phyloP scores from a whole-genome alignment of 2,888 invertebrate genomes.

The Drosophila longiperda region DNA sequence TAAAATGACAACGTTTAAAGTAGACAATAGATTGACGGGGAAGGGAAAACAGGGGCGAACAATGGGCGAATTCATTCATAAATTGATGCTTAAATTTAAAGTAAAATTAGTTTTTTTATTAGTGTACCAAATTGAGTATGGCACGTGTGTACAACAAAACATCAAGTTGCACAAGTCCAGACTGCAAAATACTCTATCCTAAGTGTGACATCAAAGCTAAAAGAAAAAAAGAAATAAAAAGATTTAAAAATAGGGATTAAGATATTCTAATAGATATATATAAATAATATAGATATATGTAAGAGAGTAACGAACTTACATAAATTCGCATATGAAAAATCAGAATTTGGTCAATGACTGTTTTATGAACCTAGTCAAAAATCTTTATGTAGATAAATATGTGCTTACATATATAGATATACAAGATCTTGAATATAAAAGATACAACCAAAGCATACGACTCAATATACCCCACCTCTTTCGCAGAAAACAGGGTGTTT shows the following conservation, averaged over 20 bases:
- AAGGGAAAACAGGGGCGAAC: background rate
- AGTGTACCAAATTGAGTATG: constrained; percentile 22
- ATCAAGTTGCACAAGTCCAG: background rate
- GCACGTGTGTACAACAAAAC: constrained; percentile 18
- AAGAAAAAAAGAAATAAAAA: background rate
- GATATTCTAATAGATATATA: no score
- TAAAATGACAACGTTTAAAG: constrained; percentile 25
- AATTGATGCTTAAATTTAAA: constrained; percentile 22
- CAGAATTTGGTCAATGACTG: no score
- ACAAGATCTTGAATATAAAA: background rate
- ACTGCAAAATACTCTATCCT: background rate
- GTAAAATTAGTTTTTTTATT: constrained; percentile 24
- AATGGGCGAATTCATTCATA: background rate
- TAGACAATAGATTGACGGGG: background rate
- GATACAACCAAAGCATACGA: background rate
- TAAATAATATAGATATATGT: background rate
- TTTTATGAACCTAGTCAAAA: no score
- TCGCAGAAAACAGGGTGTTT: background rate
- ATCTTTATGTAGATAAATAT: no score
- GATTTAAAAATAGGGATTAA: background rate
- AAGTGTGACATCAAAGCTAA: background rate
- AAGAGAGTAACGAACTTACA: background rate
- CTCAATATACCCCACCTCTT: background rate
- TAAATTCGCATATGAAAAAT: background rate
- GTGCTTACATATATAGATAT: background rate